Percentiles rank a stretch among this genome's conserved stretches.
Evolutionary conservation across 2,797 vertebrate genomes (phyloP).

Genomic region (Emys orbicularis): DNA sequence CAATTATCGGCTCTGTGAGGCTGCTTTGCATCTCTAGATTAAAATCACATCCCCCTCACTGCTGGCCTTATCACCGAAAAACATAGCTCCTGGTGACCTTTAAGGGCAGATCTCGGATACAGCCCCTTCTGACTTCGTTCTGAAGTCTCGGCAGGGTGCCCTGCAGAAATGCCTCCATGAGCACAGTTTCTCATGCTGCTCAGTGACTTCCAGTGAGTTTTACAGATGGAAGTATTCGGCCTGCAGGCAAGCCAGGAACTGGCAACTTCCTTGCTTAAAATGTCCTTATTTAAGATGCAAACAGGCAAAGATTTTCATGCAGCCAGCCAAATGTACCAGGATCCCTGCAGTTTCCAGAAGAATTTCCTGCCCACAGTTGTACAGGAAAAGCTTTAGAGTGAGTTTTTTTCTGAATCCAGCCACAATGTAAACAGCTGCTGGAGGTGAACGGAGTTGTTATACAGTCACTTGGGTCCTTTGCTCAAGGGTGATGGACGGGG

Average conservation of each 20-base stretch:
- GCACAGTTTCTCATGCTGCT: background rate
- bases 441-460: background rate
- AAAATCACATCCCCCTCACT: fast-evolving
- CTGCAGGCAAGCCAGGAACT: background rate
- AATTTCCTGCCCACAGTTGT: background rate
- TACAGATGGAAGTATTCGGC: background rate
- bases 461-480: background rate
- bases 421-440: background rate
- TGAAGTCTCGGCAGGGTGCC: background rate
- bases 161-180: background rate
- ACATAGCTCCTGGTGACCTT: background rate
- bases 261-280: background rate
- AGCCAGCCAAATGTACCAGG: too few species aligned
- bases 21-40: background rate
- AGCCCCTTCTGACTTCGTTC: background rate
- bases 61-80: background rate
- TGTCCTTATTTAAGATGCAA: background rate
- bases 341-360: background rate
- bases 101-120: background rate
- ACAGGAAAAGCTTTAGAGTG: background rate
- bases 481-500: background rate
- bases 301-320: background rate
- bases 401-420: background rate
- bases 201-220: background rate
- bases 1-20: background rate